phyloP scores from a whole-genome alignment of 2,113 vertebrate genomes.

The Alligator sinensis region DNA sequence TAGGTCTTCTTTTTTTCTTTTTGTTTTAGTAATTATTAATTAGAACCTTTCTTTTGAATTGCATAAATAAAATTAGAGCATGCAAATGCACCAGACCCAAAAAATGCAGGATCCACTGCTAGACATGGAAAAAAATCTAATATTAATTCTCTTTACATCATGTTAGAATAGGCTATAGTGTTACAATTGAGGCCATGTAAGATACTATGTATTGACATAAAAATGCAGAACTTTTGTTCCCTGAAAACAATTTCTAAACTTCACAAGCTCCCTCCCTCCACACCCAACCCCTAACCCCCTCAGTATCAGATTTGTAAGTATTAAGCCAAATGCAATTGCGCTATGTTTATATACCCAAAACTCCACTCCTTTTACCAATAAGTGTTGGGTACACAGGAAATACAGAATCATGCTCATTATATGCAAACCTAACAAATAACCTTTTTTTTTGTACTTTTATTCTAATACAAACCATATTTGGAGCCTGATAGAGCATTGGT shows the following conservation, averaged over 20 bases:
- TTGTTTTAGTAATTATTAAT: slow-evolving; percentile 18
- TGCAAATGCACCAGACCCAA: neutral
- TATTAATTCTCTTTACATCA: neutral
- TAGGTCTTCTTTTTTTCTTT: neutral
- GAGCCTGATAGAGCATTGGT: slow-evolving; percentile 21
- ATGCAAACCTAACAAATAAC: neutral
- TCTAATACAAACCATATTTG: slow-evolving; percentile 25
- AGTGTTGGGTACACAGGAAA: neutral
- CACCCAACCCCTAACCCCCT: neutral
- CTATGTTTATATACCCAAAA: neutral
- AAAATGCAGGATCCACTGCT: neutral
- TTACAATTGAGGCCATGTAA: neutral
- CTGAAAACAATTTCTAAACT: slow-evolving; percentile 5
- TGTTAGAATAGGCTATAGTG: neutral
- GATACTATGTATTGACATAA: neutral
- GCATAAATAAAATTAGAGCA: neutral
- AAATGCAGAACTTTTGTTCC: neutral
- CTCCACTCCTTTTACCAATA: neutral
- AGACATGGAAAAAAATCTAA: neutral
- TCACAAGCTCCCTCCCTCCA: neutral
- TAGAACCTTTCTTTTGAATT: neutral
- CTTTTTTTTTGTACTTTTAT: slow-evolving; percentile 10
- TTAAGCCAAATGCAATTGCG: neutral
- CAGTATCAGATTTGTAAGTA: neutral
- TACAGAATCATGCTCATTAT: neutral